phyloP scores from a whole-genome alignment of 2,888 invertebrate species.

The Entomobrya proxima region DNA sequence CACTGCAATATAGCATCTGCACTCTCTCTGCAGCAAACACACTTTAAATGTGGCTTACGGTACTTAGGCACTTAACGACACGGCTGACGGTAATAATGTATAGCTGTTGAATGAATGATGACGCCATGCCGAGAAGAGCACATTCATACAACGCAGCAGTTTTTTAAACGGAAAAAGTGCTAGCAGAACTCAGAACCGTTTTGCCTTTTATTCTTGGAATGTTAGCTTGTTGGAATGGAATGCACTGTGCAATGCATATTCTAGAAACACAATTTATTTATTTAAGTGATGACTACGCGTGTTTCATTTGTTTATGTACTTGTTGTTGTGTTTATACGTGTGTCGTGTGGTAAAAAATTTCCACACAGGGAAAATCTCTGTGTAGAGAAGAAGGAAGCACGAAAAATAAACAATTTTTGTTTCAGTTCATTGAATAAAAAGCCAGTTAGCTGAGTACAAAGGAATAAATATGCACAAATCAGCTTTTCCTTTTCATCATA shows the following conservation, averaged over 20 bases:
- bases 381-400: background rate
- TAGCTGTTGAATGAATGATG: too few species aligned
- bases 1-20: too few species aligned
- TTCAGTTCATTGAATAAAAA: background rate
- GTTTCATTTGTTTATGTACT: background rate
- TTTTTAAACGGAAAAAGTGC: background rate
- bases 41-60: too few species aligned
- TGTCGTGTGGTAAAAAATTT: too few species aligned
- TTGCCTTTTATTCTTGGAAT: constrained; percentile 1
- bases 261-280: background rate
- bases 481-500: background rate
- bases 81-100: too few species aligned
- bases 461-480: background rate
- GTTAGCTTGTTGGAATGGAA: background rate
- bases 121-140: too few species aligned
- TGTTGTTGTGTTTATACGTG: background rate
- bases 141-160: background rate
- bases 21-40: too few species aligned
- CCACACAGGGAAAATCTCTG: background rate
- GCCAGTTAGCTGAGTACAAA: too few species aligned
- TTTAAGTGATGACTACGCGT: background rate
- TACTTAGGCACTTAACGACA: too few species aligned
- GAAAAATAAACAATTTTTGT: background rate
- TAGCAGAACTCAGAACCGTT: background rate
- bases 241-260: background rate